phyloP scores from a whole-genome alignment of 2,797 vertebrate genomes.

The Micrastur ruficollis region DNA sequence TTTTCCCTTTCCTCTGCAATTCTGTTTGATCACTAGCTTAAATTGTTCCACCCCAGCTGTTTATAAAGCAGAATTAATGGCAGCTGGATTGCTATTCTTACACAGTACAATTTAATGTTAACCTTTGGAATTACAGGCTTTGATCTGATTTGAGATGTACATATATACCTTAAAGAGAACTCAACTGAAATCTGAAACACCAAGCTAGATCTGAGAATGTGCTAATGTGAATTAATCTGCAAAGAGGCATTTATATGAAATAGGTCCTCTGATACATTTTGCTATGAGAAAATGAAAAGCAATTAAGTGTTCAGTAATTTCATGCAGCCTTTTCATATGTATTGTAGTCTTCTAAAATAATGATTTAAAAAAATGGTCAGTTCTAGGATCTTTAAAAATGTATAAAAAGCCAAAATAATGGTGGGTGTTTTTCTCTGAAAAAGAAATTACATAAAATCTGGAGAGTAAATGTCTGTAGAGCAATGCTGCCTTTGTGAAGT shows the following conservation, averaged over 20 bases:
- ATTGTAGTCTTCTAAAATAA: neutral
- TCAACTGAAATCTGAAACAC: neutral
- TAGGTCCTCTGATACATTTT: neutral
- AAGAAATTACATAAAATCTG: neutral
- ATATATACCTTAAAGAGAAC: neutral
- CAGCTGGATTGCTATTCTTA: slow-evolving; percentile 29
- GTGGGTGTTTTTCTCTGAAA: neutral
- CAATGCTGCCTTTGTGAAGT: neutral
- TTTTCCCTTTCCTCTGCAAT: neutral
- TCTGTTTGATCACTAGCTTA: slow-evolving; percentile 24
- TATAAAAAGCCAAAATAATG: neutral
- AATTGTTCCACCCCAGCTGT: slow-evolving; percentile 38
- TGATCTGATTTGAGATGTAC: neutral
- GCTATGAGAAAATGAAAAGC: neutral
- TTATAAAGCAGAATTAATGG: slow-evolving; percentile 49
- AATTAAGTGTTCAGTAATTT: neutral
- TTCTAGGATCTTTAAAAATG: neutral
- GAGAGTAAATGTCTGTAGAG: neutral
- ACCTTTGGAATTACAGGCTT: neutral
- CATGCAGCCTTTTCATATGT: neutral
- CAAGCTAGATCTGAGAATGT: neutral
- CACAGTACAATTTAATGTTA: neutral
- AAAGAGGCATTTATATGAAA: neutral
- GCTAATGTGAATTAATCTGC: neutral
- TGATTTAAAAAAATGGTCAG: neutral